Base-by-base conservation (phyloP, 2,888 invertebrate species). In the Camptogramma bilineatum region DNA sequence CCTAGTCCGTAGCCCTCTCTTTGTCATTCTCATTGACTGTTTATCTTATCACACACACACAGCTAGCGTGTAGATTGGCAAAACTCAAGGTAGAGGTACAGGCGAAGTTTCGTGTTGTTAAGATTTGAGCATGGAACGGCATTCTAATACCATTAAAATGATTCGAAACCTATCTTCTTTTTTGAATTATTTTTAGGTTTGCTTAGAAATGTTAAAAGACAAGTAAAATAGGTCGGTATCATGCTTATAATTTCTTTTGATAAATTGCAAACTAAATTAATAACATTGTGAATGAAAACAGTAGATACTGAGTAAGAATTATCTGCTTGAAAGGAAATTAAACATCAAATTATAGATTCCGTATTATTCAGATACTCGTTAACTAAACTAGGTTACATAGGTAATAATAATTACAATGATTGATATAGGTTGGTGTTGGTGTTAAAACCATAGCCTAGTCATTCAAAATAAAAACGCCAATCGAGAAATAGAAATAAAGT, bases 21-120 rank as follows among this genome's bases (percentile, higher is more conserved):
- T 72, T 70, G 65, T 74, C 76, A 72, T 73, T 76, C 66, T 66
- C 74, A 78, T 76, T 76, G 74, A 70, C 75, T 73, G 78, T 79
- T 13, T n/a, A n/a, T n/a, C n/a, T n/a, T n/a, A n/a, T n/a, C n/a
- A n/a, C n/a, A n/a, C n/a, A n/a, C n/a, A n/a, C n/a, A n/a, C n/a
- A n/a, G n/a, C n/a, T n/a, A n/a, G n/a, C n/a, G n/a, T n/a, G n/a
- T n/a, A n/a, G n/a, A n/a, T n/a, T n/a, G n/a, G n/a, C n/a, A n/a
- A n/a, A n/a, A n/a, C n/a, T n/a, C n/a, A n/a, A n/a, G n/a, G n/a
- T n/a, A n/a, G n/a, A n/a, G 8, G 46, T 3, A 9, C 19, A 10
- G 46, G 18, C 10, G 19, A 10, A 10, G 19, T 47, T 47, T 47
- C 46, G 46, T 47, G 17, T 47, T 18, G 46, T 1, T 47, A 9